A percentile compares a stretch with the other conserved stretches of the same genome.
phyloP scores from a whole-genome alignment of 2,113 vertebrate genomes.

The Campylomormyrus numenius region DNA sequence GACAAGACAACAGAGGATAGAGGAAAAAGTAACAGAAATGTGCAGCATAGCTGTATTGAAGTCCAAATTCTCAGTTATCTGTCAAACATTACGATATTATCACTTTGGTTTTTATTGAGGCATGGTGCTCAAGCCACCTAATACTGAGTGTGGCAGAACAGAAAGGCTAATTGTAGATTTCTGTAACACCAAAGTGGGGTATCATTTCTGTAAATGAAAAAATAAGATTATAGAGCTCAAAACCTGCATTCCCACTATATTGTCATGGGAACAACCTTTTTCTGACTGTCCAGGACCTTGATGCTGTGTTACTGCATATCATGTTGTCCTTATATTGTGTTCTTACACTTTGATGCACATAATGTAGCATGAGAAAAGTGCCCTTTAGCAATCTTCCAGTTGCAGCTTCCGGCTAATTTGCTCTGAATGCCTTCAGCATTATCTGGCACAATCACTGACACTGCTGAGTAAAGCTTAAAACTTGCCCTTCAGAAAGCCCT shows the following conservation, averaged over 20 bases:
- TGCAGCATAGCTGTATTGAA: neutral
- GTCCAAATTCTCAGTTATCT: neutral
- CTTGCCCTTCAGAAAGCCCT: neutral
- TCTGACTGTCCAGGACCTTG: neutral
- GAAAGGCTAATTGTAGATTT: neutral
- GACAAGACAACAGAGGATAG: neutral
- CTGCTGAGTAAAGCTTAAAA: neutral
- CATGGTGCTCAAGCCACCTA: neutral
- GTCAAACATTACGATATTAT: neutral
- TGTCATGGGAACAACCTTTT: neutral
- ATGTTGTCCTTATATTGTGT: neutral
- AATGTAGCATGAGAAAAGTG: neutral
- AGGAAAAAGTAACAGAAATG: neutral
- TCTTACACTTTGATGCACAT: neutral
- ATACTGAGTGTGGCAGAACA: neutral
- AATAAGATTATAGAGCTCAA: neutral
- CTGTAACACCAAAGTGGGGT: neutral
- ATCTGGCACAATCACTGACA: neutral
- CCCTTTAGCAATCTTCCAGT: neutral
- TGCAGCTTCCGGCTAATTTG: constrained; percentile 3
- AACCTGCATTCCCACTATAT: neutral
- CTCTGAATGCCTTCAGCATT: neutral
- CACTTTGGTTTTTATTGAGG: neutral
- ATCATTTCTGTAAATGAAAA: neutral
- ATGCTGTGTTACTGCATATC: neutral